Evolutionary conservation across 2,113 vertebrate species (phyloP).

Genomic region (Otus sunia): DNA sequence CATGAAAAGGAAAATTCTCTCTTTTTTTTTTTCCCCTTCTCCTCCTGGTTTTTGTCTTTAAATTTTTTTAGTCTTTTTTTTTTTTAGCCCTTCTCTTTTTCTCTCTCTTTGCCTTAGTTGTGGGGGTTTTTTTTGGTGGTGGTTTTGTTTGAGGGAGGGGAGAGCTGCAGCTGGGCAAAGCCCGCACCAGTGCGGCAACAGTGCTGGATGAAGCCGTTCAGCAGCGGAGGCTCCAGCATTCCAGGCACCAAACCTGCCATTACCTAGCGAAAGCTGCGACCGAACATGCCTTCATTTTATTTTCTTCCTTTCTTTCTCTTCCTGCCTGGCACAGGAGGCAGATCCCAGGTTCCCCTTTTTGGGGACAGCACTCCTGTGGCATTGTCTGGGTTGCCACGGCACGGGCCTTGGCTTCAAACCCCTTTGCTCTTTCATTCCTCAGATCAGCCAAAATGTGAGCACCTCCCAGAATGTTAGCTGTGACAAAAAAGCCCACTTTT

Average conservation of each 20-base stretch:
- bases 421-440: conserved; percentile 64
- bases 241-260: conserved; percentile 81
- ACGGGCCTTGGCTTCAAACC: conserved; percentile 76
- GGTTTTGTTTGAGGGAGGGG: conserved; percentile 10
- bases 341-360: conserved; percentile 51
- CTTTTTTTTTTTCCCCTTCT: not conserved
- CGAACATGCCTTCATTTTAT: not conserved
- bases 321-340: not conserved
- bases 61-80: not conserved
- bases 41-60: not conserved
- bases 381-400: conserved; percentile 72
- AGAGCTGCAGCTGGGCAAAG: conserved; percentile 49
- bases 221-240: conserved; percentile 72
- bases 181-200: not conserved
- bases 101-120: conserved; percentile 41
- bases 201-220: conserved; percentile 60
- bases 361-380: conserved; percentile 67
- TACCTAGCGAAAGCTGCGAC: conserved; percentile 79
- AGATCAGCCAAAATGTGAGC: not conserved
- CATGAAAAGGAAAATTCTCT: conserved; percentile 82
- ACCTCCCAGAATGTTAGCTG: not conserved
- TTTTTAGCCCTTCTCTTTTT: not conserved
- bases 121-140: not conserved
- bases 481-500: not conserved
- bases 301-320: conserved; percentile 51